phyloP scores from a whole-genome alignment of 2,888 invertebrate genomes.

The Chymomyza amoena region DNA sequence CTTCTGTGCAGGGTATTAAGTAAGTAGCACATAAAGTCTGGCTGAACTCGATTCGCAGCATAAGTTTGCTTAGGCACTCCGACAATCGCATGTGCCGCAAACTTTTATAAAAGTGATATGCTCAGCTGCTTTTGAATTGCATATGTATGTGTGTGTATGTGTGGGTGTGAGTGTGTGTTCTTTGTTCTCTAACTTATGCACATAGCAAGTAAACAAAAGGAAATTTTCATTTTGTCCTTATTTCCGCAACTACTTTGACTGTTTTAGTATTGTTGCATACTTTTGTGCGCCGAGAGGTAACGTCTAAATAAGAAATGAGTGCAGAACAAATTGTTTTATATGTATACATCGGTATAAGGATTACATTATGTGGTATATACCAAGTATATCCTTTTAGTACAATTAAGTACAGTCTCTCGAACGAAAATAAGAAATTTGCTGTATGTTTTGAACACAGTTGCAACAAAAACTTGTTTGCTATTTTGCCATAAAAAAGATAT shows the following conservation, averaged over 20 bases:
- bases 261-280: constrained; percentile 8
- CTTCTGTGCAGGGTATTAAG: not conserved
- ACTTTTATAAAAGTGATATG: constrained; percentile 36
- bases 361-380: not conserved
- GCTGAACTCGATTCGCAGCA: constrained; percentile 10
- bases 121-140: not conserved
- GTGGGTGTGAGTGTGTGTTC: not conserved
- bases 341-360: not conserved
- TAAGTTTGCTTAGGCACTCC: constrained; percentile 4
- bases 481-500: no score
- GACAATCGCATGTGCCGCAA: not conserved
- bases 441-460: no score
- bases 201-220: constrained; percentile 37
- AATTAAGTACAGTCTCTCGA: no score
- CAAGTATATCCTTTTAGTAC: no score
- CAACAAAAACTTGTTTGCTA: no score
- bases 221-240: constrained; percentile 64
- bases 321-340: not conserved
- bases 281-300: not conserved
- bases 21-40: constrained; percentile 6
- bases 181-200: not conserved
- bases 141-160: not conserved
- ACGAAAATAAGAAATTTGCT: no score
- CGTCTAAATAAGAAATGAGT: constrained; percentile 29
- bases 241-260: constrained; percentile 52